Percentiles rank a stretch among this genome's conserved stretches.
Evolutionary conservation across 2,888 invertebrate species (phyloP).

Genomic region (Spilarctia lutea): DNA sequence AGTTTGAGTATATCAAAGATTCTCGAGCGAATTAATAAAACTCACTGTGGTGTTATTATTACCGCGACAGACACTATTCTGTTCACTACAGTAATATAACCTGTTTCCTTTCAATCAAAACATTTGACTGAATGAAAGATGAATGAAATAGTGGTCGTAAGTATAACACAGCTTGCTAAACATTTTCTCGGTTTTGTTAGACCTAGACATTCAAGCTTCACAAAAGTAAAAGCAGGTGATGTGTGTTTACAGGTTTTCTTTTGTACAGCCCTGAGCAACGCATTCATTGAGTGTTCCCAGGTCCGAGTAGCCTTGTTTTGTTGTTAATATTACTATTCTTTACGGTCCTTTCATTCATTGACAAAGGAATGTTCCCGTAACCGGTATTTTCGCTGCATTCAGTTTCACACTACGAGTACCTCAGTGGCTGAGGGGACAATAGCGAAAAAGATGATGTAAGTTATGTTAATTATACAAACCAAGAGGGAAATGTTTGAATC

Average conservation of each 20-base stretch:
- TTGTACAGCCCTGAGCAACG: constrained; percentile 7
- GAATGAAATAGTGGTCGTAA: neutral
- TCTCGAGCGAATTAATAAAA: neutral
- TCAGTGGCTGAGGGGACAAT: constrained; percentile 8
- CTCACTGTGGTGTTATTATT: neutral
- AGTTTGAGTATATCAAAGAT: neutral
- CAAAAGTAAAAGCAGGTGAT: constrained; percentile 23
- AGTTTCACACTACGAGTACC: neutral
- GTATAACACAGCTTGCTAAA: neutral
- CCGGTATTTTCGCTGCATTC: constrained; percentile 16
- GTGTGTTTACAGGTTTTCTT: constrained; percentile 24
- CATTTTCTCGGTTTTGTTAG: constrained; percentile 6
- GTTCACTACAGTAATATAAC: neutral
- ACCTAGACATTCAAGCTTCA: neutral
- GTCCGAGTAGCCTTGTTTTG: constrained; percentile 21
- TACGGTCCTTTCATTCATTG: constrained; percentile 30
- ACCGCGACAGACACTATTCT: neutral
- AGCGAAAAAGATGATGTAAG: constrained; percentile 14
- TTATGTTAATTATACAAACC: constrained; percentile 14
- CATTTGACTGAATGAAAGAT: neutral
- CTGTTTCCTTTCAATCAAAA: neutral
- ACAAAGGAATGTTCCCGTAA: constrained; percentile 14
- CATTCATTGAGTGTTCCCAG: constrained; percentile 16
- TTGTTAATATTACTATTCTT: constrained; percentile 39
- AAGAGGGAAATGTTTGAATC: constrained; percentile 5